phyloP scores from a whole-genome alignment of 53 echinoderm and acorn worm genomes.

The Apostichopus leukothele region DNA sequence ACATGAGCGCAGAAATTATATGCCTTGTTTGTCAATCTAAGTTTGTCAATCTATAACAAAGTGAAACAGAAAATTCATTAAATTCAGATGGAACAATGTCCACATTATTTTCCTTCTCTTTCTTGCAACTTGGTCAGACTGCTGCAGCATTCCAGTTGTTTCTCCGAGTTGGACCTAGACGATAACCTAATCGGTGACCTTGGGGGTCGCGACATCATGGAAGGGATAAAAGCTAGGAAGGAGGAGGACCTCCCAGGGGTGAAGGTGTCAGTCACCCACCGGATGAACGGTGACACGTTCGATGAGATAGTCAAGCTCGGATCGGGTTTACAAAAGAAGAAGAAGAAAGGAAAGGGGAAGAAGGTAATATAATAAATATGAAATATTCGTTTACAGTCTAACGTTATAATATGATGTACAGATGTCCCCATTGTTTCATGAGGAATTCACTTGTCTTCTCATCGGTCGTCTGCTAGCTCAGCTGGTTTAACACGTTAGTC shows the following conservation, averaged over 20 bases:
- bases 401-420: too few relatives aligned
- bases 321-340: constrained; percentile 89
- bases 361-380: constrained; percentile 52
- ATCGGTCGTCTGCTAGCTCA: too few relatives aligned
- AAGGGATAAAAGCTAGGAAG: constrained; percentile 72
- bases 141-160: constrained; percentile 84
- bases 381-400: too few relatives aligned
- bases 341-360: constrained; percentile 94
- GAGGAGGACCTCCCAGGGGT: constrained; percentile 72
- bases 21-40: too few relatives aligned
- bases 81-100: too few relatives aligned
- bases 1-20: too few relatives aligned
- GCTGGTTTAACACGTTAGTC: too few relatives aligned
- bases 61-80: too few relatives aligned
- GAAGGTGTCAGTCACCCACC: constrained; percentile 82
- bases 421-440: too few relatives aligned
- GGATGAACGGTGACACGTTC: constrained; percentile 90
- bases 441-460: too few relatives aligned
- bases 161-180: constrained; percentile 90
- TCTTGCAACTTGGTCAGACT: constrained; percentile 46
- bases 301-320: constrained; percentile 85
- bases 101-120: not conserved
- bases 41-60: too few relatives aligned
- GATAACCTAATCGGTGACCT: constrained; percentile 96
- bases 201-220: constrained; percentile 94